Evolutionary conservation across 1,140 invertebrate species (phyloP).

Genomic region (Mya arenaria): DNA sequence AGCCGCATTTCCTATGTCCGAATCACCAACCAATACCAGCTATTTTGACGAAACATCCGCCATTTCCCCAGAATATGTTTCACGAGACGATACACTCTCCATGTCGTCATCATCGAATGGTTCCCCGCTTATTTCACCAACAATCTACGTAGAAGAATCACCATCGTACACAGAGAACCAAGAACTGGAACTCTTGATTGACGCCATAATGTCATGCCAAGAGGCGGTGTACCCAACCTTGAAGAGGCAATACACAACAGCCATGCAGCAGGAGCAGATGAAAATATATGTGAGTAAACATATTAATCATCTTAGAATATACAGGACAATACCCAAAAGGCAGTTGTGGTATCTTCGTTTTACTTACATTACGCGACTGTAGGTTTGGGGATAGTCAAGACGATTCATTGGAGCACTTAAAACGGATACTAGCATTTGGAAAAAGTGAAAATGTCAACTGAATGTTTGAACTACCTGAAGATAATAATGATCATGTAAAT

Average conservation of each 20-base stretch:
- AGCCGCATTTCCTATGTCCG: too few relatives aligned
- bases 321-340: too few relatives aligned
- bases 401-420: not conserved
- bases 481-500: too few relatives aligned
- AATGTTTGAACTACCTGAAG: not conserved
- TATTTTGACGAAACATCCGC: too few relatives aligned
- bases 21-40: too few relatives aligned
- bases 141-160: not conserved
- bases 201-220: slow-evolving; percentile 48
- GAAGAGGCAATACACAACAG: slow-evolving; percentile 23
- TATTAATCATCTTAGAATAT: not conserved
- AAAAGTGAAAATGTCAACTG: not conserved
- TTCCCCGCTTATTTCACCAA: not conserved
- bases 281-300: slow-evolving; percentile 33
- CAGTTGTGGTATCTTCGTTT: too few relatives aligned
- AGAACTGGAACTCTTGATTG: slow-evolving; percentile 42
- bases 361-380: not conserved
- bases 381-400: not conserved
- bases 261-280: not conserved
- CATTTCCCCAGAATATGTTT: too few relatives aligned
- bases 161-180: slow-evolving; percentile 3
- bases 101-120: too few relatives aligned
- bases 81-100: too few relatives aligned
- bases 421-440: not conserved
- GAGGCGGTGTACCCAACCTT: slow-evolving; percentile 47